A percentile compares a stretch with the other conserved stretches of the same genome.
phyloP scores from a whole-genome alignment of 1,140 invertebrate genomes.

The Calliphora vicina region DNA sequence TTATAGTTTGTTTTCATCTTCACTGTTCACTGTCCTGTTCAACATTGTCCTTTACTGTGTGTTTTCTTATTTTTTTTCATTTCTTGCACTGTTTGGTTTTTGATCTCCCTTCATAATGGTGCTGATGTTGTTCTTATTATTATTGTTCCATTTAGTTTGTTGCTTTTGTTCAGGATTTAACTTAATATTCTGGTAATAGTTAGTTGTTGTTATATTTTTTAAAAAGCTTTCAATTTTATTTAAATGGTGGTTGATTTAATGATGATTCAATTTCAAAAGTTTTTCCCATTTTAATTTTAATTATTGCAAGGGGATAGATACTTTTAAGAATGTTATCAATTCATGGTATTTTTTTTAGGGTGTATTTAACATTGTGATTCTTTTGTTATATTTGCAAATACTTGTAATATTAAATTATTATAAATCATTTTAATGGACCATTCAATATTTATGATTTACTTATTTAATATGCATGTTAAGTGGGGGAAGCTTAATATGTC shows the following conservation, averaged over 20 bases:
- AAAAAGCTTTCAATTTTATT: neutral
- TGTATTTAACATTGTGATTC: neutral
- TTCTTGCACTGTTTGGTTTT: neutral
- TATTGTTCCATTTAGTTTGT: neutral
- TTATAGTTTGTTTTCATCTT: no score
- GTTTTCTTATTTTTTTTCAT: neutral
- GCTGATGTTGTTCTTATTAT: neutral
- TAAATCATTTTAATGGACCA: neutral
- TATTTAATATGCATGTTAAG: neutral
- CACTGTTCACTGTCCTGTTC: neutral
- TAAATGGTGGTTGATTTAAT: conserved; percentile 9
- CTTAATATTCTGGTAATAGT: neutral
- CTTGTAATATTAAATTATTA: neutral
- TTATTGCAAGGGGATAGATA: neutral
- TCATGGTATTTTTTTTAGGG: neutral
- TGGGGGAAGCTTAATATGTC: neutral
- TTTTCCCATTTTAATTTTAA: neutral
- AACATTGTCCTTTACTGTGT: no score
- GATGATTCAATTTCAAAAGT: neutral
- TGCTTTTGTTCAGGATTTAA: neutral
- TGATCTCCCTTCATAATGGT: neutral
- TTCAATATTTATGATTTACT: neutral
- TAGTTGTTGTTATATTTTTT: neutral
- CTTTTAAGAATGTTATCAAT: neutral
- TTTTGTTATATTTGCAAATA: neutral